Conservation (phyloP, 2,797 vertebrate species). For the Acipenser transmontanus region DNA sequence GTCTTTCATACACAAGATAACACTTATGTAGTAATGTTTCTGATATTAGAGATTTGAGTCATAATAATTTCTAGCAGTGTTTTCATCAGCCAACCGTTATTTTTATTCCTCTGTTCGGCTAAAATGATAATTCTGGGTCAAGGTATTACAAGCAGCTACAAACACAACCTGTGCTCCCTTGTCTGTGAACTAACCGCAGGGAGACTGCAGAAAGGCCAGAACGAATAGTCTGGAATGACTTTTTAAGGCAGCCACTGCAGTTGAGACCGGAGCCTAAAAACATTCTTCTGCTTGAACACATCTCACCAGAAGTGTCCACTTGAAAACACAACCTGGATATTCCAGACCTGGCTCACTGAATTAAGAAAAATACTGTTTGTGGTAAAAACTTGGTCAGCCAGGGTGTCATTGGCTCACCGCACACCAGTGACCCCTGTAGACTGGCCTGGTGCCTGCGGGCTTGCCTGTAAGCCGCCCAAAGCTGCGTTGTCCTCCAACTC, state of each 20-base stretch:
- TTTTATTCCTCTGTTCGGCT: too few relatives aligned
- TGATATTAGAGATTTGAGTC: not conserved
- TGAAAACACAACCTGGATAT: constrained; percentile 12
- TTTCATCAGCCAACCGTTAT: too few relatives aligned
- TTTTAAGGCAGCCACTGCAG: constrained; percentile 33
- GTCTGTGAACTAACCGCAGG: constrained; percentile 15
- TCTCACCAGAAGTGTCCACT: constrained; percentile 44
- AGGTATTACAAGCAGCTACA: constrained; percentile 7
- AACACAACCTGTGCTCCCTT: constrained; percentile 14
- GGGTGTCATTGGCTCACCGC: too few relatives aligned
- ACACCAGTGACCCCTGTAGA: too few relatives aligned
- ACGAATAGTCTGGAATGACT: constrained; percentile 12
- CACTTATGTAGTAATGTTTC: not conserved
- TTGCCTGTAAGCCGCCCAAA: too few relatives aligned
- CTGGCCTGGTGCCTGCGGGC: too few relatives aligned
- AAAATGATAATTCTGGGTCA: too few relatives aligned
- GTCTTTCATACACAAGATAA: too few relatives aligned
- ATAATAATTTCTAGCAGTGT: too few relatives aligned
- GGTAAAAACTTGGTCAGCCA: too few relatives aligned
- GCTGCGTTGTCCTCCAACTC: too few relatives aligned
- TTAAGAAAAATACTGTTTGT: too few relatives aligned
- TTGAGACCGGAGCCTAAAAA: constrained; percentile 26
- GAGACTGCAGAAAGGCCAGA: constrained; percentile 22
- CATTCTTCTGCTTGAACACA: constrained; percentile 38
- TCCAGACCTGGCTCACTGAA: not conserved